A percentile compares a stretch with the other conserved stretches of the same genome.
Evolutionary conservation across 2,888 invertebrate species (phyloP).

Genomic region (Pollenia griseotomentosa): DNA sequence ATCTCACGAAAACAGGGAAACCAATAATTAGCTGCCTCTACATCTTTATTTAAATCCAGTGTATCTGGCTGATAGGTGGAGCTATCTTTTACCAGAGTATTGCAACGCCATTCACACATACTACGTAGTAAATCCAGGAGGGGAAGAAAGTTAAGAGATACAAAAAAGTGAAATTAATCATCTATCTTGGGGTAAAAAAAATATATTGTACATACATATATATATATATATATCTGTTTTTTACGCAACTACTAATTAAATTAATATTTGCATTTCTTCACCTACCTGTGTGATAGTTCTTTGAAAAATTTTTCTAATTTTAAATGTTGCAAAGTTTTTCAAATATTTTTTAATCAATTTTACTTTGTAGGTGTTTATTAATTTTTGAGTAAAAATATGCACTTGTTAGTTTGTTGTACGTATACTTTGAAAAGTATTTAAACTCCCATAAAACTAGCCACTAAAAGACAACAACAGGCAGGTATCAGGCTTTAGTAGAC

Average conservation of each 20-base stretch:
- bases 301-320: not conserved
- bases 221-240: not conserved
- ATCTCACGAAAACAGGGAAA: slow-evolving; percentile 94
- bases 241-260: slow-evolving; percentile 48
- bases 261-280: slow-evolving; percentile 38
- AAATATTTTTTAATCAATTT: slow-evolving; percentile 3
- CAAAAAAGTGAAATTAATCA: not conserved
- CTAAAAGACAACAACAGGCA: slow-evolving; percentile 1
- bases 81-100: slow-evolving; percentile 91
- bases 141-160: not conserved
- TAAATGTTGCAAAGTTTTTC: not conserved
- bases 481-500: not conserved
- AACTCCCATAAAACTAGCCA: not conserved
- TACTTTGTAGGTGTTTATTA: not conserved
- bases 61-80: slow-evolving; percentile 95
- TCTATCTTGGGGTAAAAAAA: slow-evolving; percentile 5
- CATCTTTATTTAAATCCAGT: slow-evolving; percentile 93
- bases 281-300: slow-evolving; percentile 12
- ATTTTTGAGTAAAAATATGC: not conserved
- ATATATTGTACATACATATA: no score
- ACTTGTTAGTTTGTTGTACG: not conserved
- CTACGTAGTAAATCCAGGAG: not conserved
- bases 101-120: slow-evolving; percentile 84
- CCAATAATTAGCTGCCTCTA: slow-evolving; percentile 96
- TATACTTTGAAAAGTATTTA: not conserved